Evolutionary conservation across 1,140 invertebrate genomes (phyloP), one percentile per base, ranked within the genome.

Genomic region (Drosophila watanabei): DNA sequence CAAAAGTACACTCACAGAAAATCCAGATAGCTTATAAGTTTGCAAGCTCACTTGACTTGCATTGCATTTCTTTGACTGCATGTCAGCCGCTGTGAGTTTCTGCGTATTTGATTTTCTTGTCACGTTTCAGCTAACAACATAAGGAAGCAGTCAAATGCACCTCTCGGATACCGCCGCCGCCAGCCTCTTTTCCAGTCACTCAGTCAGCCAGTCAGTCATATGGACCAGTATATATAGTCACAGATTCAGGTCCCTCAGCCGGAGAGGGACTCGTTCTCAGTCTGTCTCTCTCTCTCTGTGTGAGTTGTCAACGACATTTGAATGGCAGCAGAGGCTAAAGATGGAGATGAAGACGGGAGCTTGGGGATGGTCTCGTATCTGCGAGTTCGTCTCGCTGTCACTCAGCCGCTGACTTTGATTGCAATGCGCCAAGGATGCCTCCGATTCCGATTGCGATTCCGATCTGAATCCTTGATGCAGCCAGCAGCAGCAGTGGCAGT

Each of bases 71-170:
- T 70, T 13, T 7, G 2, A 60, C 18, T 76, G 72, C 28, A 59
- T n/a, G 30, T 35, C 41, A 39, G 60, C 39, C 58, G 46, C 56
- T 79, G 78, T 72, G 51, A 75, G 82, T 80, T 77, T 82, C 84
- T 90, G 82, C 86, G 85, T 85, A 83, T 89, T 89, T 89, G 86
- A 89, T 90, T 89, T 89, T 90, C 86, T 86, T 89, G 86, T 89
- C 86, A 89, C 86, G 86, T 89, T 90, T 71, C 79, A 79, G 82
- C 86, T 89, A 89, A 89, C 86, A 89, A 89, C 86, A 89, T 89
- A 89, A 90, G 86, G 86, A 89, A 89, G 86, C 86, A 89, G 86
- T 90, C 86, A 86, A 82, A 90, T 77, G 87, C 39, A 65, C 66
- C 43, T 71, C 76, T 51, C 64, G 45, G 32, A 48, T 18, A n/a